Evolutionary conservation across 2,888 invertebrate genomes (phyloP).

Genomic region (Hipparchia sbordonii): DNA sequence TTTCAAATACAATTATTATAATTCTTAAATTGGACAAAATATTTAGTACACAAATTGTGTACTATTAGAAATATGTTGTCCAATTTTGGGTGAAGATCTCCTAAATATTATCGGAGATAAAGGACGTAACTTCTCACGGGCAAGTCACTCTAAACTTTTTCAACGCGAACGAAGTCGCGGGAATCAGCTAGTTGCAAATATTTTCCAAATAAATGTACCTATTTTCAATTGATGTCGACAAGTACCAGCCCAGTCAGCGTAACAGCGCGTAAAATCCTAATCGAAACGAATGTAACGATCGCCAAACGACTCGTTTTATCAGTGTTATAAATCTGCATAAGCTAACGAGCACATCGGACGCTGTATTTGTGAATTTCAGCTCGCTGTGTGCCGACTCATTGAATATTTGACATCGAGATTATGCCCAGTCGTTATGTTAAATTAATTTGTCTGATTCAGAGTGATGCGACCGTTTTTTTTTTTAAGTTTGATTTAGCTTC

Average conservation of each 20-base stretch:
- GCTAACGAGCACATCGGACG: slow-evolving; percentile 11
- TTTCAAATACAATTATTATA: not conserved
- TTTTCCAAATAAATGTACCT: slow-evolving; percentile 1
- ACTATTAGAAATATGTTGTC: too few relatives aligned
- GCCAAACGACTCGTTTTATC: slow-evolving; percentile 15
- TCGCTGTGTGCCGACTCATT: not conserved
- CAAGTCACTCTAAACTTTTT: too few relatives aligned
- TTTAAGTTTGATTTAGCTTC: too few relatives aligned
- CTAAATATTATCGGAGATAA: too few relatives aligned
- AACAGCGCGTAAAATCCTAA: slow-evolving; percentile 17
- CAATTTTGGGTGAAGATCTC: too few relatives aligned
- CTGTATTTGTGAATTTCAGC: slow-evolving; percentile 14
- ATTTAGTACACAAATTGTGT: too few relatives aligned
- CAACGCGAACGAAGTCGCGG: too few relatives aligned
- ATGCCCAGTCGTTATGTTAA: not conserved
- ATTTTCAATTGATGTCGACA: slow-evolving; percentile 6
- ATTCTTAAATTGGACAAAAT: too few relatives aligned
- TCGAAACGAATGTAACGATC: slow-evolving; percentile 13
- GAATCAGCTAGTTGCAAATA: not conserved
- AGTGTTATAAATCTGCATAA: slow-evolving; percentile 5
- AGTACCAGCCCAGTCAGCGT: not conserved
- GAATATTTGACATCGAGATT: slow-evolving; percentile 13
- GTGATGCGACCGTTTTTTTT: too few relatives aligned
- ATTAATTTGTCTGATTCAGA: slow-evolving; percentile 6
- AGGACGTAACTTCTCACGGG: too few relatives aligned